Evolutionary conservation across 1,140 invertebrate species (phyloP).

Genomic region (Hetaerina americana): DNA sequence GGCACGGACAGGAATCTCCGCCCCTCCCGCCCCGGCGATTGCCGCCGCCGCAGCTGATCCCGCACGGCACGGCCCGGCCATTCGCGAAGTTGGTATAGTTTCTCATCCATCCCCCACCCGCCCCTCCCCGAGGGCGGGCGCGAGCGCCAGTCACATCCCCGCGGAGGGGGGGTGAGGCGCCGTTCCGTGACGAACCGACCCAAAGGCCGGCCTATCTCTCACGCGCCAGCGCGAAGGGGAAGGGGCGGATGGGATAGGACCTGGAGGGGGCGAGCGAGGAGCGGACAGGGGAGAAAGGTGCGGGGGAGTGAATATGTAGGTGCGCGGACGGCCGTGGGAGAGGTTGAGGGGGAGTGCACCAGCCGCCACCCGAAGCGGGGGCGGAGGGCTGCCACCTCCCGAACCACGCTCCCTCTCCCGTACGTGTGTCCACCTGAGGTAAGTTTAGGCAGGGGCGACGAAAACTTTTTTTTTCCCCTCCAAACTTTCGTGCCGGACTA

Average conservation of each 20-base stretch:
- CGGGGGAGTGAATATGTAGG: slow-evolving; percentile 24
- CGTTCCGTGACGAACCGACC: slow-evolving; percentile 38
- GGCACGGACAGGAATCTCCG: slow-evolving; percentile 14
- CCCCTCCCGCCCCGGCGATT: slow-evolving; percentile 1
- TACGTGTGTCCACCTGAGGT: not conserved
- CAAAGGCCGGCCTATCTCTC: slow-evolving; percentile 30
- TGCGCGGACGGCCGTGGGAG: slow-evolving; percentile 20
- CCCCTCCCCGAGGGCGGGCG: slow-evolving; percentile 25
- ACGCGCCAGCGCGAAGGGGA: slow-evolving; percentile 23
- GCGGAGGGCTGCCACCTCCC: not conserved
- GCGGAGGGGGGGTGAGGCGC: slow-evolving; percentile 22
- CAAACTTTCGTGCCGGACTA: no score
- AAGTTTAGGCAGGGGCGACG: no score
- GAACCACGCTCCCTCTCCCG: not conserved
- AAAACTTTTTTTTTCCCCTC: no score
- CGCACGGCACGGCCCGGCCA: slow-evolving; percentile 3
- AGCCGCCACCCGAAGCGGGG: slow-evolving; percentile 1
- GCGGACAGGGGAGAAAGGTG: slow-evolving; percentile 2
- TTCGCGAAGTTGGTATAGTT: not conserved
- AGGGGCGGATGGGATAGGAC: slow-evolving; percentile 20
- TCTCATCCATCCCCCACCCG: slow-evolving; percentile 28
- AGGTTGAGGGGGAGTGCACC: slow-evolving; percentile 23
- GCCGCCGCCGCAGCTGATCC: slow-evolving; percentile 6
- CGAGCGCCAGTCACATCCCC: slow-evolving; percentile 21
- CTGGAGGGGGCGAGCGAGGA: slow-evolving; percentile 21